Percentiles rank a stretch among this genome's conserved stretches.
These are phyloP conservation scores for Drosophila buzzatii DNA, from an alignment of 2,888 invertebrate species.

Conservation along the genomic window DNA sequence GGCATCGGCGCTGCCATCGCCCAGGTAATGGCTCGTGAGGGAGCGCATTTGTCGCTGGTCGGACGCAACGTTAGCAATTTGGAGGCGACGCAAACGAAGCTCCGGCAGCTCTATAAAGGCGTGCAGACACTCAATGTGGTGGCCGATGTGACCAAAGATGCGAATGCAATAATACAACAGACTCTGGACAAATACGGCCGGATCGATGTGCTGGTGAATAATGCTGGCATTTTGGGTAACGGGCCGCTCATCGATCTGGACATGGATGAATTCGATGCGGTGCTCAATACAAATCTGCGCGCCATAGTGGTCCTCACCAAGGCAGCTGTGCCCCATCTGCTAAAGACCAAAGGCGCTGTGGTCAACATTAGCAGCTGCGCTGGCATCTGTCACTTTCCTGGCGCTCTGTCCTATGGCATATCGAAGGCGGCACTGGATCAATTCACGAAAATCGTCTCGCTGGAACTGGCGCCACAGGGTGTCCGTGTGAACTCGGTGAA, in stretches of 20 bases:
- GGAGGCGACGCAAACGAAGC: constrained; percentile 86
- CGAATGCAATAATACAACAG: constrained; percentile 88
- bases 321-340: constrained; percentile 92
- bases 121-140: constrained; percentile 84
- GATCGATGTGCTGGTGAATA: constrained; percentile 93
- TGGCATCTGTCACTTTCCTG: constrained; percentile 94
- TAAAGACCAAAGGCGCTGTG: constrained; percentile 91
- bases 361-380: constrained; percentile 97
- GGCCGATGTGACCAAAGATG: constrained; percentile 88
- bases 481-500: constrained; percentile 96
- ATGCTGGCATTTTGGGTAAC: constrained; percentile 92
- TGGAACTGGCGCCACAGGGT: constrained; percentile 91
- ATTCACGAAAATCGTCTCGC: constrained; percentile 93
- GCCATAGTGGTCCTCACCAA: constrained; percentile 91
- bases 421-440: constrained; percentile 97
- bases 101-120: constrained; percentile 37
- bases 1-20: constrained; percentile 91
- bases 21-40: constrained; percentile 88
- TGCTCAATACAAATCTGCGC: constrained; percentile 94
- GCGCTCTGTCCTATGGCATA: constrained; percentile 94
- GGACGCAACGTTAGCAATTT: constrained; percentile 90
- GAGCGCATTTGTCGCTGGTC: constrained; percentile 88
- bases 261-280: constrained; percentile 92
- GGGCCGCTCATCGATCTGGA: constrained; percentile 93
- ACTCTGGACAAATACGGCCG: constrained; percentile 88